A percentile compares a stretch with the other conserved stretches of the same genome.
Evolutionary conservation across 2,797 vertebrate species (phyloP).

Genomic region (Oceanodroma leucorhoa): DNA sequence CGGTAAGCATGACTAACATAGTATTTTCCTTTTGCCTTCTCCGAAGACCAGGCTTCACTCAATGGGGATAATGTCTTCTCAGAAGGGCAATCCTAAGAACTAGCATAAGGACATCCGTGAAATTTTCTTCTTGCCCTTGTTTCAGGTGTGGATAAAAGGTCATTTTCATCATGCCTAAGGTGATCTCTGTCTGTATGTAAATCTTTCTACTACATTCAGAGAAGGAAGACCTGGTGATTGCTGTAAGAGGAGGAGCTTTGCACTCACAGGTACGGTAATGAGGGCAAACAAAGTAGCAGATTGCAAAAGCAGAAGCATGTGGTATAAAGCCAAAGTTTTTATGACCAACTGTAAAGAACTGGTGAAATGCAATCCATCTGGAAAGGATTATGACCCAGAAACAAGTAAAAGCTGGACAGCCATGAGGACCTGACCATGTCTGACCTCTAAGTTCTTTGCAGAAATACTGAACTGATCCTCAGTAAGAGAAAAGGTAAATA

Average conservation of each 20-base stretch:
- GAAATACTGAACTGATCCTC: background rate
- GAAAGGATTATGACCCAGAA: slow-evolving; percentile 57
- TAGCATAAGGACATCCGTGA: background rate
- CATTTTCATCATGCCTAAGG: background rate
- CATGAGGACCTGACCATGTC: background rate
- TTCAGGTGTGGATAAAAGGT: background rate
- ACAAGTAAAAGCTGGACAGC: slow-evolving; percentile 35
- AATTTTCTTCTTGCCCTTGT: background rate
- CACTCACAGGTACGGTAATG: slow-evolving; percentile 8
- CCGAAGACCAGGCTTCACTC: background rate
- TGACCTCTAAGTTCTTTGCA: background rate
- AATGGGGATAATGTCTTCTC: background rate
- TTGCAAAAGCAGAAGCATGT: slow-evolving; percentile 47
- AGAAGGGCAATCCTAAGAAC: background rate
- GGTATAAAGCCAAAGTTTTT: background rate
- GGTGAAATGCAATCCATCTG: slow-evolving; percentile 43
- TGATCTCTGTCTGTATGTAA: background rate
- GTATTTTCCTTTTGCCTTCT: background rate
- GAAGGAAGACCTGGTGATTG: slow-evolving; percentile 13
- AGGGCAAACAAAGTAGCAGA: slow-evolving; percentile 8
- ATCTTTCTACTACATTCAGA: background rate
- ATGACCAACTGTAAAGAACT: background rate
- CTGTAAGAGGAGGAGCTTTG: background rate
- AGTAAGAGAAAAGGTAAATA: background rate
- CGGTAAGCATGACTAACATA: background rate